Base-by-base conservation (phyloP, 2,113 vertebrate genomes). In the Hoplias malabaricus region DNA sequence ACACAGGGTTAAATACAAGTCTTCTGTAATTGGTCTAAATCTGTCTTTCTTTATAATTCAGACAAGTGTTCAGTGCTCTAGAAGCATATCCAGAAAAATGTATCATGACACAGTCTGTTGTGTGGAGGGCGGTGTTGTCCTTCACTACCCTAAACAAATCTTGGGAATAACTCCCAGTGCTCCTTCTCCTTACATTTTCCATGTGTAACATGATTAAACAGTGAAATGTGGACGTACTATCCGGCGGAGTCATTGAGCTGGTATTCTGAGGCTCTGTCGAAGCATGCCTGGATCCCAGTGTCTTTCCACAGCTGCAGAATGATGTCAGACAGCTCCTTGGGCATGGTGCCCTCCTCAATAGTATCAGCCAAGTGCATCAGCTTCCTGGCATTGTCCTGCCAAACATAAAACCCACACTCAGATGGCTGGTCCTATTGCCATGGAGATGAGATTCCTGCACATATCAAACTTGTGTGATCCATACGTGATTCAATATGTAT, bases 181-280 rank as follows among this genome's bases (percentile, higher is more conserved):
- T n/a, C n/a, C n/a, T n/a, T n/a, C n/a, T n/a, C n/a, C n/a, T n/a
- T n/a, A n/a, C n/a, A n/a, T n/a, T n/a, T n/a, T n/a, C n/a, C n/a
- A n/a, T n/a, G n/a, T n/a, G n/a, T n/a, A n/a, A n/a, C n/a, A n/a
- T n/a, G n/a, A n/a, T n/a, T n/a, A n/a, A n/a, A 21, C 31, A 23
- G 27, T n/a, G 4, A 33, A 10, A 40, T 27, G 23, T 34, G 16
- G 65, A 87, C 93, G 0, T 93, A 99, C 97, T 99, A 99, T 93
- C 96, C 96, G 0, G 97, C 98, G 0, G 98, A 99, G 85, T 99
- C 98, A 0, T 99, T 99, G 80, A 99, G 95, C 83, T 99, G 98
- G 90, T 98, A 99, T 86, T 99, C 98, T 0, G 98, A 98, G 78
- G 98, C 96, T 0, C 97, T 93, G 0, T 98, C 97, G 0, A 95